phyloP scores from a whole-genome alignment of 2,888 invertebrate genomes.

The Caenorhabditis sinica region DNA sequence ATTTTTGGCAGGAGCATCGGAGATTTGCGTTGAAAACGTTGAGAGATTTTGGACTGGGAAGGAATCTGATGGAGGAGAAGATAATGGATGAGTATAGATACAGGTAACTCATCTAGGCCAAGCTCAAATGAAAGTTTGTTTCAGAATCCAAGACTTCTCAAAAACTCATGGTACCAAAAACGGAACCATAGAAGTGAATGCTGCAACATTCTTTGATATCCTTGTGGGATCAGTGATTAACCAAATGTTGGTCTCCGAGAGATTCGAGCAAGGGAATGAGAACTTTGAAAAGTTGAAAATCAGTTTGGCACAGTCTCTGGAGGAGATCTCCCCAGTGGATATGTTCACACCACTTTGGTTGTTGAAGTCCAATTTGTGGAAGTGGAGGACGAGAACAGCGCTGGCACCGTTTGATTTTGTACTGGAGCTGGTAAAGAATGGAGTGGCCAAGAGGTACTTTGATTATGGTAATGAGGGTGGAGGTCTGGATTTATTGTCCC shows the following conservation, averaged over 20 bases:
- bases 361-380: constrained; percentile 40
- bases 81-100: constrained; percentile 58
- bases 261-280: constrained; percentile 45
- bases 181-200: constrained; percentile 21
- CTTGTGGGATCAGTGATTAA: constrained; percentile 61
- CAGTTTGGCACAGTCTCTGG: constrained; percentile 44
- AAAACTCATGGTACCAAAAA: constrained; percentile 21
- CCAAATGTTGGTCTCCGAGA: constrained; percentile 35
- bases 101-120: constrained; percentile 27
- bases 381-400: constrained; percentile 32
- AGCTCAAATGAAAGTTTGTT: constrained; percentile 33
- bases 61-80: constrained; percentile 61
- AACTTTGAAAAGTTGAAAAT: constrained; percentile 56
- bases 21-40: constrained; percentile 69
- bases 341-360: constrained; percentile 38
- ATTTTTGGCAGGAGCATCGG: constrained; percentile 65
- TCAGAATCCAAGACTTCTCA: constrained; percentile 32
- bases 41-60: constrained; percentile 69
- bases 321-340: constrained; percentile 50
- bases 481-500: no score
- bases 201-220: constrained; percentile 28
- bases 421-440: constrained; percentile 6
- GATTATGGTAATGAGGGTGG: no score
- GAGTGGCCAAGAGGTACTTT: constrained; percentile 25
- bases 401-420: constrained; percentile 27